Base-by-base conservation (phyloP, 2,888 invertebrate species). In the Dusona sp. region DNA sequence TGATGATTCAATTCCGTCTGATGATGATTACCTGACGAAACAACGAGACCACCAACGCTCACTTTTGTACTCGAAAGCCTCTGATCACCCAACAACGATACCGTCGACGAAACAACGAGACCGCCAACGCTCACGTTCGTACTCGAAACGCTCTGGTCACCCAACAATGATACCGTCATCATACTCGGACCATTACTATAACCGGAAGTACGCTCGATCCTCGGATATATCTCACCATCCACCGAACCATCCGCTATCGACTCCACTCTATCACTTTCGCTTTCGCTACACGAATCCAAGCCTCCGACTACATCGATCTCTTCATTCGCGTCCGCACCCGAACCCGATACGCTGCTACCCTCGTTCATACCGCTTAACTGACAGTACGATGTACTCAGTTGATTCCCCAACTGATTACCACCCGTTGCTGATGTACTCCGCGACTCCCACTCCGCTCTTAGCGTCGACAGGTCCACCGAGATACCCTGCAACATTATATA, bases 271-370 rank as follows among this genome's bases (percentile, higher is more conserved):
- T 96, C 95, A 88, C 96, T 94, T 7, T 95, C 95, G 22, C 96
- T 95, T n/a, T 96, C 96, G 91, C 97, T 97, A 89, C 97, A 97
- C 83, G 95, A 95, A 89, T 97, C 97, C 19, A 97, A 96, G 78
- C 96, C 96, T 13, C 98, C 98, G n/a, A 98, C 98, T 25, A 98
- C 98, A 94, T 98, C 98, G 90, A 98, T 98, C 89, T 95, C 95
- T 78, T 95, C 94, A 91, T 95, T 95, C 36, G 93, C 92, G 84
- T 94, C 94, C 89, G 92, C 93, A 0, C 94, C 94, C 65, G 94
- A 93, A 65, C 93, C 93, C 22, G 94, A 93, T 48, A 94, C 92
- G 89, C 94, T 94, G 89, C 94, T 94, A 79, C 93, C 92, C 57
- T 94, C 93, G 90, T 94, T 94, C 81, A 92, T 91, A 88, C 93